These are phyloP conservation scores for Turnix velox DNA, from an alignment of 2,113 vertebrate species.

Conservation along the genomic window DNA sequence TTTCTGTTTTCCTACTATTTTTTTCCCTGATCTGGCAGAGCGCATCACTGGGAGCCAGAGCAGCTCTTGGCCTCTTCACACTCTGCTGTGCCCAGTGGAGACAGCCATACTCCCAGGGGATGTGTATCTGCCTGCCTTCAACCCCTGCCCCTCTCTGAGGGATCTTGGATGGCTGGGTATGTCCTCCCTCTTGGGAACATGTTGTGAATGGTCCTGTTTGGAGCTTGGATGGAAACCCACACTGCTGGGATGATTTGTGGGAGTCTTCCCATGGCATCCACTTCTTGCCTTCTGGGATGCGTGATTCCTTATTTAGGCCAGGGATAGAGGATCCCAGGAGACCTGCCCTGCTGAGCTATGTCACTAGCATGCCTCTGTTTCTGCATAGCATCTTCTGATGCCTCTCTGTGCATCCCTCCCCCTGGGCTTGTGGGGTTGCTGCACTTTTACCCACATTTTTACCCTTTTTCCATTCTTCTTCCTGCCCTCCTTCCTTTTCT, in stretches of 20 bases:
- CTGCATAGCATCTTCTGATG: not conserved
- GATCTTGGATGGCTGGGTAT: not conserved
- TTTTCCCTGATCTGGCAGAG: not conserved
- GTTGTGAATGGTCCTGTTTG: not conserved
- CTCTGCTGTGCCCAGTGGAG: not conserved
- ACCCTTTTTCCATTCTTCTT: not conserved
- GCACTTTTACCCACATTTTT: not conserved
- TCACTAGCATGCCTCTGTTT: accelerated
- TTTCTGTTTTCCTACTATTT: not conserved
- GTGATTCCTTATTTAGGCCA: accelerated
- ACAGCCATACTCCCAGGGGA: not conserved
- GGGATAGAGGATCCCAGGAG: not conserved
- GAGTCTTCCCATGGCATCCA: accelerated
- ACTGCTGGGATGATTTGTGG: not conserved
- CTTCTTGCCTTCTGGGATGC: not conserved
- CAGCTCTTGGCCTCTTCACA: not conserved
- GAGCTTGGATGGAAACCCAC: not conserved
- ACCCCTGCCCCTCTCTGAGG: accelerated
- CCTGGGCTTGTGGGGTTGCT: not conserved
- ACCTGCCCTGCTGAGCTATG: not conserved
- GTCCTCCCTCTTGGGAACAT: not conserved
- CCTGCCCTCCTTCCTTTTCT: not conserved
- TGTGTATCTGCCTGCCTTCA: not conserved
- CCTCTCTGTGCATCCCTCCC: not conserved
- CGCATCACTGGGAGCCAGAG: not conserved